These are phyloP conservation scores for Cydia pomonella DNA, from an alignment of 1,140 invertebrate genomes.

Conservation along the genomic window DNA sequence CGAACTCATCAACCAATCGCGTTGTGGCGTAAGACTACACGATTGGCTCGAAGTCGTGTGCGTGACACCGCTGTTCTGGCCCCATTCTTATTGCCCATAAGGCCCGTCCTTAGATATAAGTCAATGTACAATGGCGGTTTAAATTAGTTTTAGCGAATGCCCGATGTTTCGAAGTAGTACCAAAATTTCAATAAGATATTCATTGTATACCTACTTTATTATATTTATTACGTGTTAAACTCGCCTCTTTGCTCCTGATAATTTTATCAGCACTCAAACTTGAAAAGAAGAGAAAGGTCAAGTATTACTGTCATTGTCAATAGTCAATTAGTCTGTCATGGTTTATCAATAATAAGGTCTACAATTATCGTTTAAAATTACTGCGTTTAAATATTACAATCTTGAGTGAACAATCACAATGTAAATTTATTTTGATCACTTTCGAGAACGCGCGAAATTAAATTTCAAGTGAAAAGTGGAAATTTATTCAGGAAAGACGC, in stretches of 20 bases:
- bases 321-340: not conserved
- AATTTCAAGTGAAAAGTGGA: not conserved
- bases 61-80: too few relatives aligned
- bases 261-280: not conserved
- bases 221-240: not conserved
- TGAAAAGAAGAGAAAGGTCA: not conserved
- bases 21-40: too few relatives aligned
- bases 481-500: not conserved
- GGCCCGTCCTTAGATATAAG: too few relatives aligned
- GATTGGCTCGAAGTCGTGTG: too few relatives aligned
- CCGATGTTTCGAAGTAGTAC: too few relatives aligned
- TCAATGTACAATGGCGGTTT: too few relatives aligned
- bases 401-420: not conserved
- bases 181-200: too few relatives aligned
- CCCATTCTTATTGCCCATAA: too few relatives aligned
- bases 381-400: too few relatives aligned
- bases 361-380: not conserved
- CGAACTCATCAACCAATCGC: too few relatives aligned
- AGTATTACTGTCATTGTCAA: not conserved
- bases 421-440: not conserved
- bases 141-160: too few relatives aligned
- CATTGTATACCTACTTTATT: too few relatives aligned
- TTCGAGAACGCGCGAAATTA: constrained; percentile 2
- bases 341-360: not conserved
- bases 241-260: not conserved